Evolutionary conservation across 1,140 invertebrate genomes (phyloP), one percentile per base, ranked within the genome.

Genomic region (Hyles vespertilio): DNA sequence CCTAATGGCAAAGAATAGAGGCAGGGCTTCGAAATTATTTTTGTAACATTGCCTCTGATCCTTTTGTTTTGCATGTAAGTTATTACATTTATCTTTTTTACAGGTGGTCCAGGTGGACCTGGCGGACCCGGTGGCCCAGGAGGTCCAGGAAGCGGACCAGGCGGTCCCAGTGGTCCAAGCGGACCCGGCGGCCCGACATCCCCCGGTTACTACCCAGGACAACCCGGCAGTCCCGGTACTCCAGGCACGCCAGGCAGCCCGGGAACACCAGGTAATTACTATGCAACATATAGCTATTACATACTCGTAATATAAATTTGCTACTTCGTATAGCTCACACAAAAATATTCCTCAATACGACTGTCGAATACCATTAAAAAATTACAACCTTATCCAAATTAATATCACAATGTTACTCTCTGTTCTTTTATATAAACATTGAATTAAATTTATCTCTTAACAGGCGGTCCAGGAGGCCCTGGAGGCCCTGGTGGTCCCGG

Each of bases 181-280:
- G 57, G 64, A 5, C 59, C 64, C 36, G 48, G 47, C 32, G 50
- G 50, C 33, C 50, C 50, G 58, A 59, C 54, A 69, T 51, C 12
- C 40, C 67, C 61, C 11, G 69, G 56, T 1, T 63, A 59, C 48
- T 60, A 62, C 32, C 67, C 70, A 11, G 68, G 65, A 40, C 57
- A 63, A 51, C 64, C 67, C 6, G 70, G 70, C 46, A 34, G 12
- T 3, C 69, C 67, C 4, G 65, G 74, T 5, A 71, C 59, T 3
- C 72, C 70, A 33, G 44, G 52, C 11, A 36, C 54, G 1, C 63
- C 65, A 4, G 65, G 65, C n/a, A 32, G 22, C 10, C 63, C 63
- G 3, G 67, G 63, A 12, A 43, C 45, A 8, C 79, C 79, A 45
- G 81, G 75, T 22, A 22, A 22, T 22, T 22, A 22, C 22, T 22